A percentile compares a stretch with the other conserved stretches of the same genome.
phyloP scores from a whole-genome alignment of 2,797 vertebrate genomes.

The Phataginus tricuspis region DNA sequence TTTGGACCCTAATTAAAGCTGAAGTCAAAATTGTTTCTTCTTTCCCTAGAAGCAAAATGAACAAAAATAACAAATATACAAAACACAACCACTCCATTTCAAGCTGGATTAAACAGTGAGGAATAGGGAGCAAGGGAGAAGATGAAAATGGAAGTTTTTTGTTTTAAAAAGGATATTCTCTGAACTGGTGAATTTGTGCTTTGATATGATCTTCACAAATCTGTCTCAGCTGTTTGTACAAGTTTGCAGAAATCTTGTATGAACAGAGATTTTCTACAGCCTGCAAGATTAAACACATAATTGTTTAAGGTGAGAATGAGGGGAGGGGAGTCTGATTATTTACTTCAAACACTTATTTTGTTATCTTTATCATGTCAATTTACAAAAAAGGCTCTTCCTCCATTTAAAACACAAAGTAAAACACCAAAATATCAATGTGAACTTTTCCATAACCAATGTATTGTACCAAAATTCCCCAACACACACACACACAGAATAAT shows the following conservation, averaged over 20 bases:
- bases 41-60: constrained; percentile 8
- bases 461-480: neutral
- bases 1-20: constrained; percentile 46
- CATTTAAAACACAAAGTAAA: constrained; percentile 55
- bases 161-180: constrained; percentile 97
- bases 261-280: constrained; percentile 99
- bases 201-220: constrained; percentile 99
- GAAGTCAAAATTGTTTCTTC: constrained; percentile 29
- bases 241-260: constrained; percentile 98
- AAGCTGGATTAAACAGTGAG: constrained; percentile 27
- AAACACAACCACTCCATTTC: constrained; percentile 46
- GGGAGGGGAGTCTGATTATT: neutral
- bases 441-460: constrained; percentile 26
- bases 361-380: neutral
- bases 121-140: constrained; percentile 30
- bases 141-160: constrained; percentile 36
- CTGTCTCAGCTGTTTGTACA: constrained; percentile 97
- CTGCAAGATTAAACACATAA: constrained; percentile 85
- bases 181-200: constrained; percentile 98
- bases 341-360: constrained; percentile 41
- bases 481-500: neutral
- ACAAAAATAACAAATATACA: constrained; percentile 41
- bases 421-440: constrained; percentile 11
- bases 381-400: constrained; percentile 33
- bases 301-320: constrained; percentile 54